phyloP scores from a whole-genome alignment of 92 coral and sea anemone genomes.

The Blastomussa wellsi region DNA sequence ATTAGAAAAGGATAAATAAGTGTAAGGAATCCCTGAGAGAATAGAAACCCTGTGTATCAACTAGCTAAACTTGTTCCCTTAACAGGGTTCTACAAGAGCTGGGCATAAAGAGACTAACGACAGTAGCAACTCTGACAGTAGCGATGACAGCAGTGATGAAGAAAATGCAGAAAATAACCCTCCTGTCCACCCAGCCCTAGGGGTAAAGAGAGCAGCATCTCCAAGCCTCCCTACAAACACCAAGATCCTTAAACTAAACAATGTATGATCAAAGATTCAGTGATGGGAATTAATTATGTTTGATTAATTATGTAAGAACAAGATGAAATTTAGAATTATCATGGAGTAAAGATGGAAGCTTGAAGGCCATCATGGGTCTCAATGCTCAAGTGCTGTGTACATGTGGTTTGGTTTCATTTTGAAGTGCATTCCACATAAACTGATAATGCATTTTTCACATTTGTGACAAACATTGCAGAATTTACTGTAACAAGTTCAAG shows the following conservation, averaged over 20 bases:
- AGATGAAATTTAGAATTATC: no score
- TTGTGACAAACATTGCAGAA: background rate
- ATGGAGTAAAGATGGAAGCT: background rate
- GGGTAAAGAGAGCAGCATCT: slow-evolving; percentile 27
- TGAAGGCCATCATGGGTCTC: background rate
- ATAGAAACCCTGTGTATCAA: background rate
- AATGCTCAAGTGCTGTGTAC: background rate
- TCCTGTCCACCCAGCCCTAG: background rate
- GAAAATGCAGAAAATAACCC: slow-evolving; percentile 20
- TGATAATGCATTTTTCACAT: background rate
- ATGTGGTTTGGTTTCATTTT: background rate
- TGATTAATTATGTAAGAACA: background rate
- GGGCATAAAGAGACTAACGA: background rate
- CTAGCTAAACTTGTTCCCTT: background rate
- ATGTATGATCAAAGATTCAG: background rate
- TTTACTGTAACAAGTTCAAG: no score
- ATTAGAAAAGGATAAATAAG: no score
- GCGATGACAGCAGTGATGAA: slow-evolving; percentile 40
- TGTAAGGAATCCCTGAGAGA: no score
- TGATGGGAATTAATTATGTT: background rate
- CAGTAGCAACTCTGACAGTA: slow-evolving; percentile 31
- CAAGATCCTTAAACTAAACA: slow-evolving; percentile 28
- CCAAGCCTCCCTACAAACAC: slow-evolving; percentile 15
- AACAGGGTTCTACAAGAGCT: slow-evolving; percentile 4
- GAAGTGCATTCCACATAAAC: background rate